Conservation (phyloP, 2,113 vertebrate species). For the Sander lucioperca region DNA sequence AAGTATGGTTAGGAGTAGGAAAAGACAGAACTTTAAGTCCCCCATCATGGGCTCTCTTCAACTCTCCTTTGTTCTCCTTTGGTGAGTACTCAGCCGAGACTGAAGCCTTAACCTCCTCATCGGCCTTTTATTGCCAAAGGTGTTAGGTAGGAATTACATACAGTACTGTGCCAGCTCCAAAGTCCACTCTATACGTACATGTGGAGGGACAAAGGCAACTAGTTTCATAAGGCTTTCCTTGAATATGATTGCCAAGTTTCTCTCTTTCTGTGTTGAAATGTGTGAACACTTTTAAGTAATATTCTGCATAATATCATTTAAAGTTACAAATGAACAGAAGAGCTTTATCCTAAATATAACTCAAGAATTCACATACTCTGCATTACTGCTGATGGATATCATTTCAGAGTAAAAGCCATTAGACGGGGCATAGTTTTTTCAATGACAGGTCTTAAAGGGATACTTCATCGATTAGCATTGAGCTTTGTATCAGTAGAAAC, state of each 20-base stretch:
- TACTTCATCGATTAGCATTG: too few relatives aligned
- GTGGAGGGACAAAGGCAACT: slow-evolving; percentile 26
- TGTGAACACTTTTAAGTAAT: not conserved
- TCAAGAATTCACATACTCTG: not conserved
- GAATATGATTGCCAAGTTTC: not conserved
- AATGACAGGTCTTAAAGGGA: not conserved
- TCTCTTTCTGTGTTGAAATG: not conserved
- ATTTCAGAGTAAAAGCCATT: not conserved
- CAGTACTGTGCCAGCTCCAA: slow-evolving; percentile 10
- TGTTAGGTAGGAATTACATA: not conserved
- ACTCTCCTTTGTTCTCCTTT: not conserved
- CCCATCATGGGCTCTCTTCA: not conserved
- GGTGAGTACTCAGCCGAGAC: slow-evolving; percentile 5
- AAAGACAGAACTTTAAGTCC: slow-evolving; percentile 4
- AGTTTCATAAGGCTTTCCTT: not conserved
- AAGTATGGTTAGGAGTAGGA: not conserved
- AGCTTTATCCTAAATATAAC: not conserved
- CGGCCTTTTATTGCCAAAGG: slow-evolving; percentile 1
- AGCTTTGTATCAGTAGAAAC: too few relatives aligned
- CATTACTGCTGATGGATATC: not conserved
- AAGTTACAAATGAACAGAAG: not conserved
- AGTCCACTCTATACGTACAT: slow-evolving; percentile 5
- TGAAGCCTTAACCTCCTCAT: not conserved
- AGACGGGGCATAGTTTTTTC: not conserved
- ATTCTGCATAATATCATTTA: not conserved